Percentiles rank a stretch among this genome's conserved stretches.
Conservation (phyloP, 1,140 invertebrate species). For the Scaptomyza pallida region DNA sequence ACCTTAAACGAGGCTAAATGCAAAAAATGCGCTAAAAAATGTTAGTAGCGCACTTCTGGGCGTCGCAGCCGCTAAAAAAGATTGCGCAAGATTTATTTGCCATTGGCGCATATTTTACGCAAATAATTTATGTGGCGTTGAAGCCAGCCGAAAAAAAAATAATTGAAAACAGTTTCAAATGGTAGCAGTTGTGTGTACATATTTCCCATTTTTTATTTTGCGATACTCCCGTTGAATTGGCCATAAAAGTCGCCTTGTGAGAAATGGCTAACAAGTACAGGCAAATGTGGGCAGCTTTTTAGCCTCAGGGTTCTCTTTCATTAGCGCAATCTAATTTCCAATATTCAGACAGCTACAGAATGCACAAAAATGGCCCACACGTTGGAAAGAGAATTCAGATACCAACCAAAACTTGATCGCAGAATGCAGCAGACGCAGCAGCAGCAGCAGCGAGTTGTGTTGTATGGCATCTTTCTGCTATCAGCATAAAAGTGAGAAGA, state of each 20-base stretch:
- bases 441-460: neutral
- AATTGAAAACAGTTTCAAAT: conserved; percentile 61
- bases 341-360: conserved; percentile 29
- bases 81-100: conserved; percentile 79
- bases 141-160: conserved; percentile 53
- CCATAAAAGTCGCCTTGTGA: conserved; percentile 73
- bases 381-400: conserved; percentile 19
- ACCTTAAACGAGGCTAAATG: conserved; percentile 2
- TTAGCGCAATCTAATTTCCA: conserved; percentile 70
- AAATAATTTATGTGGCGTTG: conserved; percentile 79
- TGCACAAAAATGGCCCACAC: conserved; percentile 42
- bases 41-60: conserved; percentile 43
- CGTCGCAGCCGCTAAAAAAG: conserved; percentile 48
- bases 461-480: conserved; percentile 5
- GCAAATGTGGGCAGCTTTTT: conserved; percentile 10
- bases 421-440: conserved; percentile 15
- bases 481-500: conserved; percentile 15
- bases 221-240: conserved; percentile 51
- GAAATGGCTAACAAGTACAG: conserved; percentile 49
- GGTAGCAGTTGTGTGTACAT: conserved; percentile 12
- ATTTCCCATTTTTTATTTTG: neutral
- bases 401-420: neutral
- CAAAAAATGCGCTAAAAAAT: conserved; percentile 38
- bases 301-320: conserved; percentile 46
- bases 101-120: conserved; percentile 80